These are phyloP conservation scores for Tragulus kanchil DNA, from an alignment of 2,113 vertebrate genomes.

Conservation along the genomic window DNA sequence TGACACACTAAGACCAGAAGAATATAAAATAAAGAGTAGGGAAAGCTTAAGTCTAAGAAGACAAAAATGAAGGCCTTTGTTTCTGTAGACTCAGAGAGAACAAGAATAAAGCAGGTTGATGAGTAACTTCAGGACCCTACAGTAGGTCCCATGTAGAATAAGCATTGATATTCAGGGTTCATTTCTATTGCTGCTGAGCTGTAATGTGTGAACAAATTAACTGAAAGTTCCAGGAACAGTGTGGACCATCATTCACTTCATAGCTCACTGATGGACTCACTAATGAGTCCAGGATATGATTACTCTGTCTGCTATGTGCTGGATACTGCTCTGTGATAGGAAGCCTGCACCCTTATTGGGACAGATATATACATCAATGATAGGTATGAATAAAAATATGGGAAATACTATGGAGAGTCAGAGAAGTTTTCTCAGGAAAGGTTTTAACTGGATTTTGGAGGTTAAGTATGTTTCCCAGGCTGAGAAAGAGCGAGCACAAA, in stretches of 20 bases:
- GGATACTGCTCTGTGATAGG: background rate
- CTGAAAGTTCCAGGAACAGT: background rate
- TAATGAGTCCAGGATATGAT: background rate
- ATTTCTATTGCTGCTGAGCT: background rate
- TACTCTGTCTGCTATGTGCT: background rate
- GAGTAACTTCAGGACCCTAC: accelerated
- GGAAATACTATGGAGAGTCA: background rate
- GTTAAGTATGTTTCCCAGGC: background rate
- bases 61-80: background rate
- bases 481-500: background rate
- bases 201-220: background rate
- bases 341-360: background rate
- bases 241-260: background rate
- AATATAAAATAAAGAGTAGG: background rate
- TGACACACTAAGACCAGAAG: background rate
- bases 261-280: background rate
- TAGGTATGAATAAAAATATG: background rate
- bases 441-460: conserved; percentile 20
- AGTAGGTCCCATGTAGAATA: background rate
- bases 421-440: background rate
- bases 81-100: background rate
- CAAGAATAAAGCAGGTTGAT: background rate
- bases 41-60: background rate
- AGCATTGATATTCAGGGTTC: background rate
- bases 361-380: background rate